Percentiles rank a stretch among this genome's conserved stretches.
phyloP scores from a whole-genome alignment of 2,888 invertebrate genomes.

The Lutraria lutraria region DNA sequence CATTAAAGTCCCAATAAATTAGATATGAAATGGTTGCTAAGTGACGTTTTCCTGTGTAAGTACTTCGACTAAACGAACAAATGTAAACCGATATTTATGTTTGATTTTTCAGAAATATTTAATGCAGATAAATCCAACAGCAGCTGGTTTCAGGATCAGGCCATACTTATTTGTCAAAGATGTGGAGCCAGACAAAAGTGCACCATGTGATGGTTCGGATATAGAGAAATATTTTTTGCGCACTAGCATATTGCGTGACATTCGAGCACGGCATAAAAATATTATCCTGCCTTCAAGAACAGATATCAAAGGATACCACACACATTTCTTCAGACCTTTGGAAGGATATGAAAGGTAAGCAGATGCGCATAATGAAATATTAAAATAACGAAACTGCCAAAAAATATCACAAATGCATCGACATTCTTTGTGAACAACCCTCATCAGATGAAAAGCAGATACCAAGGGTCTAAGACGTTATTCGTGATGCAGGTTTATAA shows the following conservation, averaged over 20 bases:
- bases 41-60: too few species aligned
- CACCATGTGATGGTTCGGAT: neutral
- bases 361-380: too few species aligned
- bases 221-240: neutral
- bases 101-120: slow-evolving; percentile 20
- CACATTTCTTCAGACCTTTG: neutral
- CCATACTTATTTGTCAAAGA: slow-evolving; percentile 14
- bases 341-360: neutral
- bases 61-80: neutral
- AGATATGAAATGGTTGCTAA: too few species aligned
- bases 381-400: too few species aligned
- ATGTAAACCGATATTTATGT: neutral
- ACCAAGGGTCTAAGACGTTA: too few species aligned
- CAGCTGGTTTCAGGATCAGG: neutral
- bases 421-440: too few species aligned
- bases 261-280: neutral
- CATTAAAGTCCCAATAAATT: too few species aligned
- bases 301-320: neutral
- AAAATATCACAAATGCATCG: too few species aligned
- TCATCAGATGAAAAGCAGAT: too few species aligned
- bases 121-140: neutral
- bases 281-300: slow-evolving; percentile 19
- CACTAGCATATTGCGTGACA: neutral
- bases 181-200: neutral
- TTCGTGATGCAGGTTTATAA: too few species aligned